Conservation (phyloP, 2,797 vertebrate species). For the Intellagama lesueurii region DNA sequence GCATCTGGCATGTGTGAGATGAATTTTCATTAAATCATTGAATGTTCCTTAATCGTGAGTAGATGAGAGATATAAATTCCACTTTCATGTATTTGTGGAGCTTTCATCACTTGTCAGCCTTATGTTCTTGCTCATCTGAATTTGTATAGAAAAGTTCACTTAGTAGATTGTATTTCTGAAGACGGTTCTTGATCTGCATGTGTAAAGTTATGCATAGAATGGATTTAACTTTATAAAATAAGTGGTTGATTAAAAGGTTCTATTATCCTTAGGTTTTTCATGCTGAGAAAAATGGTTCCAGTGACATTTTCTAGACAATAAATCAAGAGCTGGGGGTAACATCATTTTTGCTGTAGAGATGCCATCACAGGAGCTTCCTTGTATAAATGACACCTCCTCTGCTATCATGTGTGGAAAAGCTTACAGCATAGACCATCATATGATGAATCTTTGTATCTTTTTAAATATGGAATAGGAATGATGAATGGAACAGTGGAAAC, state of each 20-base stretch:
- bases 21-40: constrained; percentile 51
- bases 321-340: neutral
- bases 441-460: neutral
- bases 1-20: constrained; percentile 20
- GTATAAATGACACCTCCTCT: too few relatives aligned
- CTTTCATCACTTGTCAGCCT: constrained; percentile 53
- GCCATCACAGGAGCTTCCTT: neutral
- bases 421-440: neutral
- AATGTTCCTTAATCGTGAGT: constrained; percentile 55
- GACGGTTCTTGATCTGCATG: constrained; percentile 49
- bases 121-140: constrained; percentile 61
- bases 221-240: constrained; percentile 1
- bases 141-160: constrained; percentile 55
- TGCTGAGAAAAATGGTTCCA: neutral
- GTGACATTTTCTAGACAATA: neutral
- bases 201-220: constrained; percentile 20
- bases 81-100: constrained; percentile 63
- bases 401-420: too few relatives aligned
- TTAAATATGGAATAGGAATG: neutral
- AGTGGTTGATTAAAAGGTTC: constrained; percentile 43
- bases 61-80: constrained; percentile 49
- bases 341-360: neutral
- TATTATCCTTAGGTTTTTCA: neutral
- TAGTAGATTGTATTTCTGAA: constrained; percentile 64
- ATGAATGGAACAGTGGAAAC: neutral